Conservation (phyloP, 2,888 invertebrate genomes). For the Scaptodrosophila latifasciaeformis region DNA sequence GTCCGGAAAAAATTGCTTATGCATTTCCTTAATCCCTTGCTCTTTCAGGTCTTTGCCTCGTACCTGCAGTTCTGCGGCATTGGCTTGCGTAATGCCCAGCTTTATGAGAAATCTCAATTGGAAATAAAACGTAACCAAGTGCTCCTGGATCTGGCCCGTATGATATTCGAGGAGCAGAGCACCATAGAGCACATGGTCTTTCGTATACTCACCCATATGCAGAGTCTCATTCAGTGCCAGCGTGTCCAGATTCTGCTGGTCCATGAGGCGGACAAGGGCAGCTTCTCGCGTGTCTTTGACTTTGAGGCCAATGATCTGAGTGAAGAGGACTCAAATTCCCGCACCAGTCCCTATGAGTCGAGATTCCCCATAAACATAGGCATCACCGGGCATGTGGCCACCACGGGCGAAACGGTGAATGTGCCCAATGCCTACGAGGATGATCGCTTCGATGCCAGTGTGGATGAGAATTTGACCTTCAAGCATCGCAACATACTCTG, state of each 20-base stretch:
- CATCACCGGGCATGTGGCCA: conserved; percentile 95
- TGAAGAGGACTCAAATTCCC: conserved; percentile 85
- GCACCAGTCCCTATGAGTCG: conserved; percentile 92
- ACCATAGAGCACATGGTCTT: conserved; percentile 96
- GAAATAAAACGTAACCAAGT: conserved; percentile 97
- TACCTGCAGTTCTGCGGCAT: conserved; percentile 98
- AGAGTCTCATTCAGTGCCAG: conserved; percentile 95
- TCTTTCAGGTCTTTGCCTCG: conserved; percentile 85
- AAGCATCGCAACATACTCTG: conserved; percentile 92
- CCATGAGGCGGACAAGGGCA: conserved; percentile 92
- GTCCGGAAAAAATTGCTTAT: too few relatives aligned
- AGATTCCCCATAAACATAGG: conserved; percentile 96
- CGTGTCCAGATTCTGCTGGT: conserved; percentile 95
- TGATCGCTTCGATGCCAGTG: conserved; percentile 89
- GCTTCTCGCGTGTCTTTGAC: conserved; percentile 95
- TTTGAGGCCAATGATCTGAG: conserved; percentile 92
- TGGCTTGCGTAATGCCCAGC: conserved; percentile 94
- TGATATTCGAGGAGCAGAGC: conserved; percentile 97
- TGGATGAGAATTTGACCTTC: conserved; percentile 89
- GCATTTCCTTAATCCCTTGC: conserved; percentile 38
- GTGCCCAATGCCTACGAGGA: conserved; percentile 93
- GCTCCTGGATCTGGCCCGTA: conserved; percentile 92
- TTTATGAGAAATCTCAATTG: conserved; percentile 94
- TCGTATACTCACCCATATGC: conserved; percentile 94
- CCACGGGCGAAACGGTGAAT: conserved; percentile 96